Base-by-base conservation (phyloP, 2,888 invertebrate species). In the Eubasilissa splendida region DNA sequence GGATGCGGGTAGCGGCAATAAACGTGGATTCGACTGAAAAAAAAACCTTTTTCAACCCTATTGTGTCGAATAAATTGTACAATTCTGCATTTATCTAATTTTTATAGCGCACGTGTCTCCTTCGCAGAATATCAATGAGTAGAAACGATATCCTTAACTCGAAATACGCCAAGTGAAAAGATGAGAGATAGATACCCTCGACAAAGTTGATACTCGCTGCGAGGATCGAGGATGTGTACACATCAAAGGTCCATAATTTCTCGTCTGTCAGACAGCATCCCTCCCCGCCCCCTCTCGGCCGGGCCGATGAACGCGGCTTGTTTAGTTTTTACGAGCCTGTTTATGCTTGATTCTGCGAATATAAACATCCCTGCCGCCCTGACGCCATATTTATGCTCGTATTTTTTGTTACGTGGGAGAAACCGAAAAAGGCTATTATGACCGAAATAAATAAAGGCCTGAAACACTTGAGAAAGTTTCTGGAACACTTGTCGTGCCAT, bases 241-340 rank as follows among this genome's bases (percentile, higher is more conserved):
- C 70, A 54, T 70, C 14, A 70, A 70, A 70, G 68, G 70, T 22
- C 53, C 70, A 52, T 70, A 70, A 70, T 70, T 68, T 52, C 50
- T 42, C 70, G 50, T 22, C 22, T 70, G 52, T 70, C 70, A 52
- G 70, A 22, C 52, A 5, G 12, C 63, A 5, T 22, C 22, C 53
- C 11, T 11, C n/a, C 12, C 11, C 3, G 4, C 22, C 52, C 1
- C 3, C 42, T 52, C 68, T 3, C 33, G 4, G 3, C 11, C 66
- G 5, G 11, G 0, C 3, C 22, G 0, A n/a, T 68, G 9, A 50
- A 50, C 52, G 70, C 70, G 10, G 9, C 11, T 70, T 70, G 12
- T 70, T 70, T 52, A 53, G 22, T 70, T 70, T 68, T 70, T 22
- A 70, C 70, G 52, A 52, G 9, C 70, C 70, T 70, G 70, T 70